phyloP scores from a whole-genome alignment of 2,797 vertebrate species.

The Crenichthys baileyi region DNA sequence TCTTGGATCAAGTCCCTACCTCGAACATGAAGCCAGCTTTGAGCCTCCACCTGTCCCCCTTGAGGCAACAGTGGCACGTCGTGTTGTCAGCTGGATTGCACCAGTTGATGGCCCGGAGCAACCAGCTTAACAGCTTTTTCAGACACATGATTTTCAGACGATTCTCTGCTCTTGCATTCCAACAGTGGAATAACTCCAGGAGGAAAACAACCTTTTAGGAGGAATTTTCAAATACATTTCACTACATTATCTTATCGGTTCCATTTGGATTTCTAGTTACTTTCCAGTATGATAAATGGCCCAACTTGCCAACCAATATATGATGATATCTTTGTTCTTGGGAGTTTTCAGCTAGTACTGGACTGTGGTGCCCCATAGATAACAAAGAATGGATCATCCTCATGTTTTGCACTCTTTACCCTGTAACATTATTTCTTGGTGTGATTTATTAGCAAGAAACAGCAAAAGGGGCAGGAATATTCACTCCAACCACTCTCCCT shows the following conservation, averaged over 20 bases:
- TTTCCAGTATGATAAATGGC: background rate
- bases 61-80: conserved; percentile 15
- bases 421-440: background rate
- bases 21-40: conserved; percentile 21
- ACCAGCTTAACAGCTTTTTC: conserved; percentile 30
- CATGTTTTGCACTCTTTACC: conserved; percentile 26
- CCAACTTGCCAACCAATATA: background rate
- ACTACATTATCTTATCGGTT: conserved; percentile 1
- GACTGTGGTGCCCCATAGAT: conserved; percentile 33
- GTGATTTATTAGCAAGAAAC: conserved; percentile 15
- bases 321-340: conserved; percentile 29
- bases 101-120: conserved; percentile 36
- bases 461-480: conserved; percentile 19
- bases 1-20: conserved; percentile 12
- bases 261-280: background rate
- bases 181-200: background rate
- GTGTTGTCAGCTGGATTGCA: conserved; percentile 11
- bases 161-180: background rate
- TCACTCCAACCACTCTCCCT: conserved; percentile 11
- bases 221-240: background rate
- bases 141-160: conserved; percentile 4
- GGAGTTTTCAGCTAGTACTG: conserved; percentile 17
- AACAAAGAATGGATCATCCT: conserved; percentile 25
- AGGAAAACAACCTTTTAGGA: conserved; percentile 5
- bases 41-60: conserved; percentile 56